Evolutionary conservation across 2,797 vertebrate species (phyloP), one percentile per base, ranked within the genome.

Genomic region (Notoglanidium macrostoma): DNA sequence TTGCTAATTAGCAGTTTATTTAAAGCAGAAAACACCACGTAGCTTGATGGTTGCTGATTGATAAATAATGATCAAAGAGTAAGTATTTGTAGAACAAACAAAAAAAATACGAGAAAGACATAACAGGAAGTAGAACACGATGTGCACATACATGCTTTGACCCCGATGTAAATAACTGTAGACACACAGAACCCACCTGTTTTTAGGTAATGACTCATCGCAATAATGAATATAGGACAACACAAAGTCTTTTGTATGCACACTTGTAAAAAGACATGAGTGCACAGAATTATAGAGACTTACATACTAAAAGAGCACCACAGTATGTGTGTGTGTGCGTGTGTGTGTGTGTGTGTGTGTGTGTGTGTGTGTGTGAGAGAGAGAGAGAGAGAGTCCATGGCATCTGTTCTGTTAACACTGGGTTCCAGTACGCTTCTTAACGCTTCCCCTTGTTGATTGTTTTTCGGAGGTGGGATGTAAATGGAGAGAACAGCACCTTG

Each of bases 211-310:
- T 93, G 95, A 96, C 95, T 96, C 97, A 97, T 99, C 97, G 98
- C 98, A 99, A 99, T 99, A 99, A 98, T 97, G 97, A 96, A 97
- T 96, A 97, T 96, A 96, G 95, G 96, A 97, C 96, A 94, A 96
- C 96, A 97, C 96, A 96, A 91, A 92, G 95, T 82, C 92, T 96
- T 96, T 94, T 95, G 96, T 94, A 93, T 94, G 95, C 93, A 93
- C 93, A 95, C 93, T 94, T 85, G 85, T 93, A 95, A 93, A 89
- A 92, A 95, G 92, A 94, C 87, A 89, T 92, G 90, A 93, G 94
- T 94, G 63, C 88, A 89, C 87, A 91, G 82, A 83, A 88, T 51
- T 90, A 93, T 93, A 95, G 90, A 93, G 89, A 93, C 93, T 94
- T 95, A 94, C 95, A 93, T 94, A 88, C 93, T 95, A 95, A 97